phyloP scores from a whole-genome alignment of 2,888 invertebrate genomes.

The Chalcosyrphus nemorum region DNA sequence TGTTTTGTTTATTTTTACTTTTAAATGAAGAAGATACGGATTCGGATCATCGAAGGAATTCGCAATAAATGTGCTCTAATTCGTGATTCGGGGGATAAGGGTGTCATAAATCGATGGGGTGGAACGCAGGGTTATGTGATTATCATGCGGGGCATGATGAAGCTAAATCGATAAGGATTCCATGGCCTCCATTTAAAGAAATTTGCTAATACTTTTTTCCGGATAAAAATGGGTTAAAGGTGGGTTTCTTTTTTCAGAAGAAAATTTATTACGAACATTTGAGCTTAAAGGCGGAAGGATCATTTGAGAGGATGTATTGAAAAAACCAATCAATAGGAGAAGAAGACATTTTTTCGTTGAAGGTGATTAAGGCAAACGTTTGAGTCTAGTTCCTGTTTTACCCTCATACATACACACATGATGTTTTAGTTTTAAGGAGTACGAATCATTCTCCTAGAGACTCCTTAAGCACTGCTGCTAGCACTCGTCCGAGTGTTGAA shows the following conservation, averaged over 20 bases:
- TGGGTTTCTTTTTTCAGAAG: neutral
- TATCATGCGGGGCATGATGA: neutral
- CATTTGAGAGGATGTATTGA: too few species aligned
- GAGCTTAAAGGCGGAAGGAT: too few species aligned
- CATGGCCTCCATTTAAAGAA: neutral
- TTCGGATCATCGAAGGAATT: conserved; percentile 13
- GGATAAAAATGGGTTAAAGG: neutral
- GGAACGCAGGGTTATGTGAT: conserved; percentile 5
- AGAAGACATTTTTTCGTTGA: too few species aligned
- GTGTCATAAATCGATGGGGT: conserved; percentile 22
- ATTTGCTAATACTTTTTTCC: neutral
- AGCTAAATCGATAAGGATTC: neutral
- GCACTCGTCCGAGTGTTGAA: too few species aligned
- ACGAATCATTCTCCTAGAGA: too few species aligned
- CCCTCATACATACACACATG: too few species aligned
- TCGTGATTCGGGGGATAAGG: conserved; percentile 23
- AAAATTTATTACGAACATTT: neutral
- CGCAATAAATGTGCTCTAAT: conserved; percentile 49
- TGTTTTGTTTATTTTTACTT: conserved; percentile 30
- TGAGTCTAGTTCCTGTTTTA: too few species aligned
- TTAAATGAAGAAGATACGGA: conserved; percentile 17
- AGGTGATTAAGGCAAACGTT: too few species aligned
- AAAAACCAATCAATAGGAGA: too few species aligned
- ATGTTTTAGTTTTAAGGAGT: too few species aligned
- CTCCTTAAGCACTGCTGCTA: too few species aligned